These are phyloP conservation scores for Thereva unica DNA, from an alignment of 2,888 invertebrate genomes.

Conservation along the genomic window DNA sequence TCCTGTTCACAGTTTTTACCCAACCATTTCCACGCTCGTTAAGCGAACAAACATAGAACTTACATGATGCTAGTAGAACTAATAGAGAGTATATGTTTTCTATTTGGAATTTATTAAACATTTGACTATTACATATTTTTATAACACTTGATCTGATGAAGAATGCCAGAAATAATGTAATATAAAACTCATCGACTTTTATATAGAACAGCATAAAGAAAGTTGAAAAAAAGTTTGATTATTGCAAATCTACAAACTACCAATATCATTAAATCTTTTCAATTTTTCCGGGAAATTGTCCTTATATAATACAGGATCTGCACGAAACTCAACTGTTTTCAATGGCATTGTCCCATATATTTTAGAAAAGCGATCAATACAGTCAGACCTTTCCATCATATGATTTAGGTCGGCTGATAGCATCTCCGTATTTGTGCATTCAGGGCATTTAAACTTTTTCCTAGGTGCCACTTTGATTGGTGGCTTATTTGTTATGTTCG, in stretches of 20 bases:
- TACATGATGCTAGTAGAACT: too few species aligned
- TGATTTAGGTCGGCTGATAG: constrained; percentile 89
- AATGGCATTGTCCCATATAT: constrained; percentile 88
- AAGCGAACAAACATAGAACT: too few species aligned
- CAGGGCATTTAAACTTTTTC: constrained; percentile 96
- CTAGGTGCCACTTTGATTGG: constrained; percentile 94
- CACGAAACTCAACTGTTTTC: constrained; percentile 86
- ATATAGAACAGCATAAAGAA: too few species aligned
- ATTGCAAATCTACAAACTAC: constrained; percentile 68
- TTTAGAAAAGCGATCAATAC: constrained; percentile 78
- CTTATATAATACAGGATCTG: constrained; percentile 91
- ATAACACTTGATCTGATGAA: too few species aligned
- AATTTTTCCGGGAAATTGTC: constrained; percentile 84
- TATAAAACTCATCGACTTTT: too few species aligned
- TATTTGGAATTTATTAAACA: too few species aligned
- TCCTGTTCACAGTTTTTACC: too few species aligned
- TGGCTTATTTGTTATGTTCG: constrained; percentile 90
- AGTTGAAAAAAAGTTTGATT: too few species aligned
- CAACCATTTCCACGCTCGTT: too few species aligned
- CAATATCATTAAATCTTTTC: constrained; percentile 86
- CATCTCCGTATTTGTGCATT: constrained; percentile 93
- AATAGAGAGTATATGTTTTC: too few species aligned
- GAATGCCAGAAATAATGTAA: too few species aligned
- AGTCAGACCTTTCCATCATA: constrained; percentile 90
- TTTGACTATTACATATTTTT: too few species aligned